Base-by-base conservation (phyloP, 2,113 vertebrate genomes). In the Sminthopsis crassicaudata region DNA sequence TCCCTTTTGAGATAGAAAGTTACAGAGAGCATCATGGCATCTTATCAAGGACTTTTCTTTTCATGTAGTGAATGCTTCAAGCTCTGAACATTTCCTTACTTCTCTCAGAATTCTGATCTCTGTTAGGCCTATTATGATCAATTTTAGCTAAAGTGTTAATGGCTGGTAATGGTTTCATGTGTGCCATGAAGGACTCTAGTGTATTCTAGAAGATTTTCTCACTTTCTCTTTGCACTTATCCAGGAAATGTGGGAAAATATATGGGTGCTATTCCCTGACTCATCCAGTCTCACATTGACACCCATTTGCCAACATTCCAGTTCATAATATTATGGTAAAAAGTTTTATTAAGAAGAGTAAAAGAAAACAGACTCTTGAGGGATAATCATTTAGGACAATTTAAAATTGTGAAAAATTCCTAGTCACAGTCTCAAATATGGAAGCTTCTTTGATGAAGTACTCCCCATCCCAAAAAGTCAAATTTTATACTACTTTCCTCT, bases 111-210 rank as follows among this genome's bases (percentile, higher is more conserved):
- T 24, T 90, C 36, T 52, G 51, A 84, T 91, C 89, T 84, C 93
- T 94, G 89, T 88, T 94, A 95, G 92, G 92, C n/a, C 22, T 50
- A 94, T 91, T 76, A 26, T 57, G 91, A 46, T 95, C 51, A 92
- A 96, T 93, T 95, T 53, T 54, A 94, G 54, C 67, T 93, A 42
- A 76, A 90, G 50, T 46, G 26, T 30, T 53, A 24, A 95, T 52
- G 91, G 42, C n/a, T 84, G 67, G n/a, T 42, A 84, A 84, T 84
- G n/a, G n/a, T 42, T 84, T 42, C 67, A 42, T 42, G 67, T 42
- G n/a, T n/a, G 36, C n/a, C 60, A n/a, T n/a, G 60, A 76, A 76
- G 67, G 16, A 12, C 19, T 84, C 16, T 67, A 67, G 1, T 42
- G 36, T 8, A 23, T 36, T 84, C 42, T 84, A n/a, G n/a, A 84